These are phyloP conservation scores for Laticauda laticaudata DNA, from an alignment of 2,113 vertebrate genomes.

Conservation along the genomic window DNA sequence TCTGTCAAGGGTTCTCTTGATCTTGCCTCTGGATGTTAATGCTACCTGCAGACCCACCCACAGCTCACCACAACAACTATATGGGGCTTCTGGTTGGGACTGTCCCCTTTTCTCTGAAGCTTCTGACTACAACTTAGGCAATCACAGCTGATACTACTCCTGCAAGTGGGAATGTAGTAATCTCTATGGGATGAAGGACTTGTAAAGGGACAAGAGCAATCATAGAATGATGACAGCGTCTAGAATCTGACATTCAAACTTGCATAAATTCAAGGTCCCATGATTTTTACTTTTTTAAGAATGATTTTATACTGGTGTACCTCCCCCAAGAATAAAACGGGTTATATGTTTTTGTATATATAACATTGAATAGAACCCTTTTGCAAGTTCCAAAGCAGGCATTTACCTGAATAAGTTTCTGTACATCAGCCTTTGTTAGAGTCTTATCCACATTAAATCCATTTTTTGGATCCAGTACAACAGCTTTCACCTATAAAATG, in stretches of 20 bases:
- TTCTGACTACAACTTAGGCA: not conserved
- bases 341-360: not conserved
- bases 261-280: not conserved
- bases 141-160: not conserved
- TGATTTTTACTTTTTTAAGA: not conserved
- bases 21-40: not conserved
- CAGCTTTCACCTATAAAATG: slow-evolving; percentile 82
- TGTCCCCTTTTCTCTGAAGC: not conserved
- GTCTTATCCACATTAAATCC: slow-evolving; percentile 76
- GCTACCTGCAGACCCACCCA: not conserved
- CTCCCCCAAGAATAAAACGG: not conserved
- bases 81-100: not conserved
- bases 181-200: not conserved
- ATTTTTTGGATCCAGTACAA: slow-evolving; percentile 83
- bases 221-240: not conserved
- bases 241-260: not conserved
- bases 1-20: not conserved
- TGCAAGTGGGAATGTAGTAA: not conserved
- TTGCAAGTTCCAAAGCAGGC: not conserved
- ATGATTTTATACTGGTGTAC: not conserved
- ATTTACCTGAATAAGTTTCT: slow-evolving; percentile 83
- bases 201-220: not conserved
- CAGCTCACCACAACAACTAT: not conserved
- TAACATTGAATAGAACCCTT: not conserved
- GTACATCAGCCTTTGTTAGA: slow-evolving; percentile 76